phyloP scores from a whole-genome alignment of 37 sponge, comb jelly and placozoan species.

The Bolinopsis microptera region DNA sequence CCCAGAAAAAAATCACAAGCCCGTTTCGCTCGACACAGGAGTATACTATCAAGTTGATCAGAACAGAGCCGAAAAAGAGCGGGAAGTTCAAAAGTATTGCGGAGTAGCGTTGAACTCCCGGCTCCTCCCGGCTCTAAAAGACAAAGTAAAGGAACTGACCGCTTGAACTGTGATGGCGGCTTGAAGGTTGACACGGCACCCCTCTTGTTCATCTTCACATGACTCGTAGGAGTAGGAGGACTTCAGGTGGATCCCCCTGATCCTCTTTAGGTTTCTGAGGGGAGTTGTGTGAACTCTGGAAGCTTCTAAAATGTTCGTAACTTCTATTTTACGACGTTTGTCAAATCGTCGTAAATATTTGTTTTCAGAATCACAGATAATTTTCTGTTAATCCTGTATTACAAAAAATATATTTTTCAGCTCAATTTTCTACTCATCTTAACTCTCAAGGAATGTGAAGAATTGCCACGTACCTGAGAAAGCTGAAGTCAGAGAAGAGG shows the following conservation, averaged over 20 bases:
- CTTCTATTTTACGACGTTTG: no score
- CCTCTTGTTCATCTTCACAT: not conserved
- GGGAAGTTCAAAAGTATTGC: not conserved
- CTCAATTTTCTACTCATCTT: no score
- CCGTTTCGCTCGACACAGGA: not conserved
- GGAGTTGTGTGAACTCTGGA: no score
- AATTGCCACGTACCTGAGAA: conserved; percentile 15
- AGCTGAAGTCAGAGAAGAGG: conserved; percentile 21
- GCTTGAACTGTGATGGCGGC: conserved; percentile 30
- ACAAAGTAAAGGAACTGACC: conserved; percentile 11
- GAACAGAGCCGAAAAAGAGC: not conserved
- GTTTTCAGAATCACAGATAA: no score
- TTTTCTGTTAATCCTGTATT: no score
- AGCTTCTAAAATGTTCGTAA: no score
- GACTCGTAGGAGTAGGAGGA: not conserved
- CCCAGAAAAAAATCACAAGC: not conserved
- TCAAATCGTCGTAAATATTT: not conserved
- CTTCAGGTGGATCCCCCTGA: not conserved
- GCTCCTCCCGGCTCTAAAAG: not conserved
- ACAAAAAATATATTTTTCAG: no score
- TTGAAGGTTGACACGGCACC: not conserved
- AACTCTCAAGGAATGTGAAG: no score
- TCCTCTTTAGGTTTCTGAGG: not conserved
- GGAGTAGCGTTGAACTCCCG: not conserved
- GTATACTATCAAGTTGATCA: not conserved